Base-by-base conservation (phyloP, 1,140 invertebrate species). In the Camponotus vicinus region DNA sequence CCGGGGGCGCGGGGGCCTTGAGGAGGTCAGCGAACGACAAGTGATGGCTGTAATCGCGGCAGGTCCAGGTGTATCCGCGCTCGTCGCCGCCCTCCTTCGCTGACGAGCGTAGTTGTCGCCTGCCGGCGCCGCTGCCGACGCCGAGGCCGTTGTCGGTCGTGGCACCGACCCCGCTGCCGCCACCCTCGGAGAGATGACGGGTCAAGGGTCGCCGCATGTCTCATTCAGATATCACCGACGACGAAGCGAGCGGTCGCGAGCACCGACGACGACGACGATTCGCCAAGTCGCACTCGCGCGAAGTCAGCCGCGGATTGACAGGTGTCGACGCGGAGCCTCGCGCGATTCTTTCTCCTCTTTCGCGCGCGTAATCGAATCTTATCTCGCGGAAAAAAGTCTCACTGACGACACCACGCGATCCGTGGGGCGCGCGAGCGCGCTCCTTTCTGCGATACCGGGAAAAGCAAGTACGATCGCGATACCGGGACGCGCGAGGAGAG, bases 101-200 rank as follows among this genome's bases (percentile, higher is more conserved):
- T n/a, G 90, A 92, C 40, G 92, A 91, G n/a, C 93, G 91, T 70
- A 92, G 86, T 37, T 86, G 88, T 45, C 86, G 88, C 40, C 87
- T 84, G 40, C 79, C 93, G 27, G 6, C 52, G n/a, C 52, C 15
- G 15, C 52, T 8, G 49, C 49, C 89, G 32, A 21, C 5, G 49
- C 49, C 89, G 32, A 21, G 21, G 21, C 59, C 59, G 59, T 9
- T 63, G 32, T 76, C 71, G 13, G n/a, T 32, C 32, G 76, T 52
- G 3, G 37, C 75, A 77, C 21, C 55, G 8, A 34, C 71, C 1
- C 59, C 78, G 84, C 93, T 91, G 27, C 93, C 92, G 27, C 93
- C 94, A 73, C 94, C 94, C 86, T 95, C 94, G 27, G 94, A 94
- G 37, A 94, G 91, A 91, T 95, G 94, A 27, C 94, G 93, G 83